Base-by-base conservation (phyloP, 2,888 invertebrate species). In the Phrixothrix hirtus region DNA sequence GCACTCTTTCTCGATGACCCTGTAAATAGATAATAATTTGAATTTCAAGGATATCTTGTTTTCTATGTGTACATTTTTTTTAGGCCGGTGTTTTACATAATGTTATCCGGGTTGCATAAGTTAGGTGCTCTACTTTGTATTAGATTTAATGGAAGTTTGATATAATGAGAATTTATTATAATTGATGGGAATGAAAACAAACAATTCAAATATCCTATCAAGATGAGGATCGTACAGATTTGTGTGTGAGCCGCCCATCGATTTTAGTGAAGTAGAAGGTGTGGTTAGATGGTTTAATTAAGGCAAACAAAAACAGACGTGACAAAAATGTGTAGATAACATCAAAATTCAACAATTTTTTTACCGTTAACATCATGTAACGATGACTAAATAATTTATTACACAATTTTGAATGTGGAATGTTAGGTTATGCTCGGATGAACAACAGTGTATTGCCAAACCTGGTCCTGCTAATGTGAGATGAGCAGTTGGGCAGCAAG, bases 401-500 rank as follows among this genome's bases (percentile, higher is more conserved):
- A 32, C 38, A 16, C 16, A 56, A 45, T 39, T 36, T 25, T 42
- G 30, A 49, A 36, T 56, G 54, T 60, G 39, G 47, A 47, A 49
- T 53, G 43, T 62, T 69, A 71, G 71, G 72, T 72, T 72, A 72
- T 72, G 71, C 65, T 67, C 60, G 59, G 59, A 58, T 69, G 60
- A 58, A 67, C 67, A 67, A 60, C 63, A 62, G 58, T 57, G 42
- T 54, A 43, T 55, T 56, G 36, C 39, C 48, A 44, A 45, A 48
- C 47, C 30, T 36, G 58, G 55, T 49, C 55, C 47, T 45, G 57
- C 58, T 55, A 14, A 49, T 52, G 58, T 69, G 81, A 79, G 74
- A 92, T 92, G 92, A 89, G 89, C 80, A 91, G 88, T 79, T 92
- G 92, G 92, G 90, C 92, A 69, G 88, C 91, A 76, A 88, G 92